These are phyloP conservation scores for Scaptomyza montana DNA, from an alignment of 1,140 invertebrate genomes.

Conservation along the genomic window DNA sequence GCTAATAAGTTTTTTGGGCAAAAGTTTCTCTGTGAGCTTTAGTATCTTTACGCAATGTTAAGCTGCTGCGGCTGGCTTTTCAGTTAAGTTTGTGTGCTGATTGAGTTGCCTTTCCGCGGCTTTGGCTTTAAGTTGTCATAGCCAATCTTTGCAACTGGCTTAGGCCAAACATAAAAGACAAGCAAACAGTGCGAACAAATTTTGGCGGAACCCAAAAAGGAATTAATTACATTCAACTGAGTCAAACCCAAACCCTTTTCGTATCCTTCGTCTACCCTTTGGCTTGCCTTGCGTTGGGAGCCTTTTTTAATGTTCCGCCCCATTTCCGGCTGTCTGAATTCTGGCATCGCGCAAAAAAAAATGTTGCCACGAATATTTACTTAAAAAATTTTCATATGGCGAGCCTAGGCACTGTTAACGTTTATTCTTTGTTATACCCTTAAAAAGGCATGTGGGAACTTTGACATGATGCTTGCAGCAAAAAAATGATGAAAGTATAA, in stretches of 20 bases:
- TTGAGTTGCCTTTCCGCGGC: conserved; percentile 64
- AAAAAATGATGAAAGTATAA: too few relatives aligned
- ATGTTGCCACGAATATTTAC: conserved; percentile 63
- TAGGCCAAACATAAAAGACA: conserved; percentile 76
- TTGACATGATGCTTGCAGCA: conserved; percentile 5
- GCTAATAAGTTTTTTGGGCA: conserved; percentile 64
- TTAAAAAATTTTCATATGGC: conserved; percentile 52
- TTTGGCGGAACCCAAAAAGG: conserved; percentile 69
- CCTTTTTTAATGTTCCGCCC: conserved; percentile 24
- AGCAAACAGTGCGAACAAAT: conserved; percentile 77
- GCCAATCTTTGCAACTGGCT: conserved; percentile 68
- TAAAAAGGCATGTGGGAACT: conserved; percentile 1
- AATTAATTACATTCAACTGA: conserved; percentile 77
- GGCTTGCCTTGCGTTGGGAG: not conserved
- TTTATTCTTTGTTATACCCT: conserved; percentile 36
- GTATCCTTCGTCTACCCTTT: not conserved
- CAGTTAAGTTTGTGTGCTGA: conserved; percentile 63
- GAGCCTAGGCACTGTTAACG: conserved; percentile 41
- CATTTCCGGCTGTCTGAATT: conserved; percentile 23
- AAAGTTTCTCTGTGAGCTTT: conserved; percentile 26
- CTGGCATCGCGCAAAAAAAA: conserved; percentile 41
- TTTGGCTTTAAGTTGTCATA: conserved; percentile 73
- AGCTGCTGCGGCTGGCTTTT: conserved; percentile 17
- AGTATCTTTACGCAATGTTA: conserved; percentile 4
- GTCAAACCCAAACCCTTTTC: conserved; percentile 40